Conservation (phyloP, 2,888 invertebrate species). For the Meiosimyza decipiens region DNA sequence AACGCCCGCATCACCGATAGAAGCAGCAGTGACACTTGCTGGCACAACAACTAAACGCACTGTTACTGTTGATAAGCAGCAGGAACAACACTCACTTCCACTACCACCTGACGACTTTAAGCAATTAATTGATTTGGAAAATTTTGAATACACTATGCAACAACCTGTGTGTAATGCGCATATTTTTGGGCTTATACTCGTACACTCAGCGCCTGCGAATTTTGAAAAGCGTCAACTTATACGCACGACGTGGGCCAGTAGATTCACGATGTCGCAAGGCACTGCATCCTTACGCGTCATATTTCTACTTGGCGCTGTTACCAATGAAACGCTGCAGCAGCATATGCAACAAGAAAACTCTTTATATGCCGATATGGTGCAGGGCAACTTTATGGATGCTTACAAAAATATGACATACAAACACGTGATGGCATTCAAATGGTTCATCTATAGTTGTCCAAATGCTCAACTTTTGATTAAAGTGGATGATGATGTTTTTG, state of each 20-base stretch:
- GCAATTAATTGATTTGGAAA: constrained; percentile 70
- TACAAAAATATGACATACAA: constrained; percentile 87
- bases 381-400: constrained; percentile 80
- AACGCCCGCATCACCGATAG: constrained; percentile 36
- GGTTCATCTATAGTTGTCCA: constrained; percentile 77
- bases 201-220: constrained; percentile 77
- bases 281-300: constrained; percentile 70
- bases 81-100: constrained; percentile 28
- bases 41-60: constrained; percentile 36
- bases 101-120: constrained; percentile 44
- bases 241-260: constrained; percentile 78
- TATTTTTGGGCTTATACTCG: constrained; percentile 72
- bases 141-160: constrained; percentile 73
- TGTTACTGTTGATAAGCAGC: constrained; percentile 39
- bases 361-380: constrained; percentile 75
- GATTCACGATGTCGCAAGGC: constrained; percentile 7
- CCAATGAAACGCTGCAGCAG: constrained; percentile 58
- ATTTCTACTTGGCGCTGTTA: constrained; percentile 75
- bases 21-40: constrained; percentile 27
- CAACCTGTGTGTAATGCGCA: constrained; percentile 69
- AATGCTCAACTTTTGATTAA: constrained; percentile 76
- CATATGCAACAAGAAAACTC: constrained; percentile 70
- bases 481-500: constrained; percentile 81
- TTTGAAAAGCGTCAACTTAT: constrained; percentile 73
- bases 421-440: constrained; percentile 83